Conservation (phyloP, 2,797 vertebrate species). For the Perodicticus potto region DNA sequence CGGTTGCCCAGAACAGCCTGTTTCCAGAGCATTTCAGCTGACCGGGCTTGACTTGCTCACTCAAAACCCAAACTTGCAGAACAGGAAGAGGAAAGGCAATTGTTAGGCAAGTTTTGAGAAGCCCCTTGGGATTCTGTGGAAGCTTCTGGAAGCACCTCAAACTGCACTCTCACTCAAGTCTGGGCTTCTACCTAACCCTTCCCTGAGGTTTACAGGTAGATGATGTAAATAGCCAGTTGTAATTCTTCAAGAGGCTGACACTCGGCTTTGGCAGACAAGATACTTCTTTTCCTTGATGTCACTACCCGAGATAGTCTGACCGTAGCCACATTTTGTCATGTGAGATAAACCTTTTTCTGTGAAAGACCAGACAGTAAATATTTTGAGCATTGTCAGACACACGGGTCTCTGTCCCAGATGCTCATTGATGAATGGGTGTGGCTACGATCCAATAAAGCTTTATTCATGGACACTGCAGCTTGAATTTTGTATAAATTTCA, state of each 20-base stretch:
- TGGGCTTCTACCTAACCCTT: not conserved
- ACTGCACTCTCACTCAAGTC: not conserved
- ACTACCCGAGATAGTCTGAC: accelerated
- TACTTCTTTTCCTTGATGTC: not conserved
- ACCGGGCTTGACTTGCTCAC: not conserved
- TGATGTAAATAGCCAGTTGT: no score
- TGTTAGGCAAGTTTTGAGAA: not conserved
- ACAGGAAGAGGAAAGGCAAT: conserved; percentile 20
- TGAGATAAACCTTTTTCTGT: not conserved
- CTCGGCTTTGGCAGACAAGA: not conserved
- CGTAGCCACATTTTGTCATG: not conserved
- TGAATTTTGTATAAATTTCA: not conserved
- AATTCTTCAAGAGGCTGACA: not conserved
- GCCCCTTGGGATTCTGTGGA: not conserved
- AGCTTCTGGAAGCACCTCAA: not conserved
- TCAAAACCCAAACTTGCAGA: conserved; percentile 12
- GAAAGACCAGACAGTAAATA: not conserved
- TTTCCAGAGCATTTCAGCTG: conserved; percentile 45
- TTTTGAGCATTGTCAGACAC: not conserved
- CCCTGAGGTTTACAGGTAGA: not conserved
- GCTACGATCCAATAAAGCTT: not conserved
- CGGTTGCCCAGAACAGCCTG: conserved; percentile 6
- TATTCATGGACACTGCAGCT: not conserved
- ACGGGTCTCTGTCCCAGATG: not conserved
- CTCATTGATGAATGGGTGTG: not conserved